Percentiles rank a stretch among this genome's conserved stretches.
Conservation (phyloP, 2,797 vertebrate species). For the Semaprochilodus insignis region DNA sequence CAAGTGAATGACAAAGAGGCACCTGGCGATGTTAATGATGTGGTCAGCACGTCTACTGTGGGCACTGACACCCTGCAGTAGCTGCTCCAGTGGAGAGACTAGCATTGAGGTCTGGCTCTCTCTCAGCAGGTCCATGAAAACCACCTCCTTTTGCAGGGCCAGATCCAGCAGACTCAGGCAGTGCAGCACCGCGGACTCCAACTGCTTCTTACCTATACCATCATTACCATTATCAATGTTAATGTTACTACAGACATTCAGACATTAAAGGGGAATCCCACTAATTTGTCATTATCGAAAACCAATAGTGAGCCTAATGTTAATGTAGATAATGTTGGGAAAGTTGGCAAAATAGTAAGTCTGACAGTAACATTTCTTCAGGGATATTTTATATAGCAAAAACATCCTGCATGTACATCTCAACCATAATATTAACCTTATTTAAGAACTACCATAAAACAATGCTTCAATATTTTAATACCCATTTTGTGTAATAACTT, state of each 20-base stretch:
- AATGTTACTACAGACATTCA: neutral
- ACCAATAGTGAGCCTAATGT: no score
- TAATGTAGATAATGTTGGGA: no score
- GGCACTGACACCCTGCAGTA: constrained; percentile 95
- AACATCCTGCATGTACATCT: no score
- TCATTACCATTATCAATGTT: constrained; percentile 10
- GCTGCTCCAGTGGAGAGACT: constrained; percentile 92
- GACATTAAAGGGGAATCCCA: no score
- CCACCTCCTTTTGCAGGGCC: constrained; percentile 92
- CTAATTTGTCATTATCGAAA: no score
- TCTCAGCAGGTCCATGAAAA: constrained; percentile 94
- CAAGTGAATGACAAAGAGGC: neutral
- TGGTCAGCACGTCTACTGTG: constrained; percentile 94
- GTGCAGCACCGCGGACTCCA: constrained; percentile 91
- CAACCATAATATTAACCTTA: no score
- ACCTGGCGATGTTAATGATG: constrained; percentile 96
- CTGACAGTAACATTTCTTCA: no score
- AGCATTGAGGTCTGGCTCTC: constrained; percentile 94
- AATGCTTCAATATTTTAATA: no score
- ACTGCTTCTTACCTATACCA: constrained; percentile 87
- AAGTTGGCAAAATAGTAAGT: no score
- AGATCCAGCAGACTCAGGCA: constrained; percentile 92
- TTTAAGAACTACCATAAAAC: no score
- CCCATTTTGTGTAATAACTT: no score
- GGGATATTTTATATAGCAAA: no score